phyloP scores from a whole-genome alignment of 2,888 invertebrate species.

The Athalia circularis region DNA sequence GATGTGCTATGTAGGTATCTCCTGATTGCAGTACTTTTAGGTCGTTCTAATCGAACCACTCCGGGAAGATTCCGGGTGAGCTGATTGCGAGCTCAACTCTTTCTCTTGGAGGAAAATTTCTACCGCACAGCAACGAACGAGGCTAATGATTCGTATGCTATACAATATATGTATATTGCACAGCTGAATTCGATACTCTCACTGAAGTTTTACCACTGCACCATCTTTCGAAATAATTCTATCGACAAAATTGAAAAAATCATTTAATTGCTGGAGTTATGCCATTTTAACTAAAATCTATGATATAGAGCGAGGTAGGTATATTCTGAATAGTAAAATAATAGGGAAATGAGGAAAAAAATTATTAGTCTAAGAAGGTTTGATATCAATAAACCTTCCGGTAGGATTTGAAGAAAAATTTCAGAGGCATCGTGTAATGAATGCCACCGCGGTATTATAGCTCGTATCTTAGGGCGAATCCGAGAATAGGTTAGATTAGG shows the following conservation, averaged over 20 bases:
- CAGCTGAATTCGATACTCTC: neutral
- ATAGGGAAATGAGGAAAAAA: neutral
- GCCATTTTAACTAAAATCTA: too few species aligned
- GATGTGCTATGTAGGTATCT: neutral
- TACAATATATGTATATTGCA: neutral
- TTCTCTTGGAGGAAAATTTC: constrained; percentile 10
- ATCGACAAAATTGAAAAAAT: constrained; percentile 5
- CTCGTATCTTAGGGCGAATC: constrained; percentile 30
- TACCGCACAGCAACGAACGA: constrained; percentile 22
- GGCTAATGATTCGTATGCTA: constrained; percentile 22
- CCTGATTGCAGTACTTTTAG: constrained; percentile 39
- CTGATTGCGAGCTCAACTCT: neutral
- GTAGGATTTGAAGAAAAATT: constrained; percentile 14
- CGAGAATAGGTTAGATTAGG: constrained; percentile 49
- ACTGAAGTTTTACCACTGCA: constrained; percentile 1
- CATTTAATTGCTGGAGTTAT: too few species aligned
- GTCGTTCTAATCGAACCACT: constrained; percentile 31
- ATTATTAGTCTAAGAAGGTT: neutral
- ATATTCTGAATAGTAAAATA: neutral
- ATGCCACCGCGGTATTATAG: neutral
- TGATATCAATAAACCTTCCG: neutral
- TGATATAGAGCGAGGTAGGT: too few species aligned
- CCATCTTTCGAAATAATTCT: constrained; percentile 23
- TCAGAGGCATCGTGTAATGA: constrained; percentile 12
- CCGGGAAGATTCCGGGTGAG: constrained; percentile 30